Conservation (phyloP, 2,113 vertebrate genomes). For the Zootoca vivipara region DNA sequence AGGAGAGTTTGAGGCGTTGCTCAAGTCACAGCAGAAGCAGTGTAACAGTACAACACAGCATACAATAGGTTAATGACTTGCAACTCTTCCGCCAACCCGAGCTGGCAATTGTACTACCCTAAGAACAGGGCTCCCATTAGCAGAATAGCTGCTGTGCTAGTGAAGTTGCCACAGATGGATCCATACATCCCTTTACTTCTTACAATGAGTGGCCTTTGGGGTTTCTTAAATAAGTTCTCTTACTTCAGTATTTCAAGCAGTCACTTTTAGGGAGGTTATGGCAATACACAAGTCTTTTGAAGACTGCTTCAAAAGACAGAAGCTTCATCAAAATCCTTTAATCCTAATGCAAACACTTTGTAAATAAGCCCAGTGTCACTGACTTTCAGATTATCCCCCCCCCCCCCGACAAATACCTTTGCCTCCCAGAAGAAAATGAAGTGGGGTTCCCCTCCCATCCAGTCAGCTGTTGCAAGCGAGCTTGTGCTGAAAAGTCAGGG, state of each 20-base stretch:
- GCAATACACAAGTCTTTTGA: background rate
- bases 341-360: background rate
- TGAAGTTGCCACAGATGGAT: too few species aligned
- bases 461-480: background rate
- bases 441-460: background rate
- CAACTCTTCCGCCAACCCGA: too few species aligned
- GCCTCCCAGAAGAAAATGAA: background rate
- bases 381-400: background rate
- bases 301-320: background rate
- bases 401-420: background rate
- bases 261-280: too few species aligned
- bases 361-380: background rate
- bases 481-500: background rate
- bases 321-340: background rate
- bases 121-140: too few species aligned
- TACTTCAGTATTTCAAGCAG: background rate
- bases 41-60: too few species aligned
- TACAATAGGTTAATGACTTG: too few species aligned
- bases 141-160: too few species aligned
- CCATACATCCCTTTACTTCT: background rate
- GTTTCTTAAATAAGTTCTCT: background rate
- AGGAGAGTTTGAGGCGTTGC: too few species aligned
- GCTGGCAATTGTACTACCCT: too few species aligned
- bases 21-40: too few species aligned
- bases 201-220: background rate